Evolutionary conservation across 1,140 invertebrate species (phyloP), one percentile per base, ranked within the genome.

Genomic region (Contarinia nasturtii): DNA sequence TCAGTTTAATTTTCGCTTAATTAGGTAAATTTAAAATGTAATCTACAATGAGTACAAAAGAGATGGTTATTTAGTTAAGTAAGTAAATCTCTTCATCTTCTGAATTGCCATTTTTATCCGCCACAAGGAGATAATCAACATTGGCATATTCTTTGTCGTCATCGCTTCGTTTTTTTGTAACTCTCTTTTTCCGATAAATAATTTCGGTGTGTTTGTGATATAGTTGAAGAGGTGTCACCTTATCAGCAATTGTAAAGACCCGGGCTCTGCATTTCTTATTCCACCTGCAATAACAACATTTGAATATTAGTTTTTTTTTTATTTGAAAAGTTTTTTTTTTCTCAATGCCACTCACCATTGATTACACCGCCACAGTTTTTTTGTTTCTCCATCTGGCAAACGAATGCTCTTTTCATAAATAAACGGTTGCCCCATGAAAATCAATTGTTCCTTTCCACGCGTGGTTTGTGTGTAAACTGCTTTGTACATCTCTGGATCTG

Each of bases 181-280:
- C 57, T 2, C 61, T 52, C 40, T 63, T 62, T 46, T 64, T 64
- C 22, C 61, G 53, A 0, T 55, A 52, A 17, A 64, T 59, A 48
- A 64, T 62, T 48, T 64, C 61, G 43, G 62, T 59, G 45, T 64
- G 61, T 7, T 61, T 64, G 46, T 64, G 61, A 42, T 55, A 62
- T 38, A 59, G 57, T 45, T 64, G 60, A 11, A 64, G 47, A 2
- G 59, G 61, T 38, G 55, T 56, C 14, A 64, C 58, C 1, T 56
- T 51, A 42, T 64, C 59, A 17, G 61, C 63, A 20, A 62, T 60
- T 17, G 61, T 63, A 17, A 55, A 64, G 0, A 64, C 61, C 7
- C 61, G 52, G 1, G 61, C 62, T 1, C 61, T 57, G 37, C 61
- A 64, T 48, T 61, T 63, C 37, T 62, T 58, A 48, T 63, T 62